Base-by-base conservation (phyloP, 2,113 vertebrate genomes). In the Edolisoma coerulescens region DNA sequence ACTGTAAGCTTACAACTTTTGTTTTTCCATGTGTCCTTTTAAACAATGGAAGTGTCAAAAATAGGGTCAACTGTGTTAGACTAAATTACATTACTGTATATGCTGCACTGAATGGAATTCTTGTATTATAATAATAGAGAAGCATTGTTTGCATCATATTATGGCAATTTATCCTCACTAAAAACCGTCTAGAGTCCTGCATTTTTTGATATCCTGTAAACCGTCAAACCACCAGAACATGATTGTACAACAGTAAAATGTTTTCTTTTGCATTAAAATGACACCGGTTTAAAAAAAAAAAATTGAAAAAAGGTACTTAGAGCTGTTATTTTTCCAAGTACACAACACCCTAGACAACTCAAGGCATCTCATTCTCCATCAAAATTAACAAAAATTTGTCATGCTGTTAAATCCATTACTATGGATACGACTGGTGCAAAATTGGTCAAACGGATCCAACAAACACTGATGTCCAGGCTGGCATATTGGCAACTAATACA, bases 381-480 rank as follows among this genome's bases (percentile, higher is more conserved):
- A 97, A 98, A 95, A 98, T 97, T 91, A 98, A 98, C 95, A 97
- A 96, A 97, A 97, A 97, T 97, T 95, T 98, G 95, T 98, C 98
- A 98, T 98, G 97, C 98, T 98, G 97, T 98, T 98, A 98, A 98
- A 98, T 98, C 98, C 98, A 97, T 98, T 95, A 97, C 97, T 97
- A 98, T 97, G 98, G 98, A 98, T 98, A 97, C 97, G 98, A 98
- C 95, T 98, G 98, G 98, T 98, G 98, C 98, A 98, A 98, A 97
- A 98, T 95, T 98, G 98, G 98, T 98, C 96, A 97, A 97, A 98
- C 42, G 84, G 98, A 98, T 98, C 98, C 98, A 98, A 98, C 97
- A 98, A 98, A 98, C 98, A 98, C 98, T 97, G 98, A 98, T 97
- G 98, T 99, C 98, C 98, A 98, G 99, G 98, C 98, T 98, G 98